Conservation (phyloP, 1,140 invertebrate species). For the Sminthurinus signatus region DNA sequence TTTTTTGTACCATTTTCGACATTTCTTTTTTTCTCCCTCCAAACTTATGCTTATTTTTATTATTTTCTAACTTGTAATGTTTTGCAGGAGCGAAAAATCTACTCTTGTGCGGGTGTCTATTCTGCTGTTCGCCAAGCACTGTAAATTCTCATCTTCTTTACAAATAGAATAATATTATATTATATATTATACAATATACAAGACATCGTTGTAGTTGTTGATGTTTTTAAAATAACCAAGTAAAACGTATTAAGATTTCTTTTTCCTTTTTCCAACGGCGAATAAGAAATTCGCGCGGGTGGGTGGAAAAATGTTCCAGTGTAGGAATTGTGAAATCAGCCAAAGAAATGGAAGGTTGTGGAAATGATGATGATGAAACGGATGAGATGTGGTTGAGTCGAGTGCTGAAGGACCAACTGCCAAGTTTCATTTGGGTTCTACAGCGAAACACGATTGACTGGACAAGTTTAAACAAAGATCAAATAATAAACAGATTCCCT, state of each 20-base stretch:
- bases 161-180: too few relatives aligned
- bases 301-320: slow-evolving; percentile 28
- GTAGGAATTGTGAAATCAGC: neutral
- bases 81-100: slow-evolving; percentile 49
- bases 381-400: slow-evolving; percentile 43
- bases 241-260: too few relatives aligned
- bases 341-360: neutral
- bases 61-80: neutral
- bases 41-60: neutral
- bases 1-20: neutral
- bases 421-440: slow-evolving; percentile 83
- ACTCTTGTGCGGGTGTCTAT: slow-evolving; percentile 51
- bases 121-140: slow-evolving; percentile 49
- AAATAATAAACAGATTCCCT: slow-evolving; percentile 68
- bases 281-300: too few relatives aligned
- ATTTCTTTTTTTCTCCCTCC: neutral
- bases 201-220: too few relatives aligned
- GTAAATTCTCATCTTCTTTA: too few relatives aligned
- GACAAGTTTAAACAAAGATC: slow-evolving; percentile 56
- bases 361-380: slow-evolving; percentile 25
- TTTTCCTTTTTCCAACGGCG: too few relatives aligned
- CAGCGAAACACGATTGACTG: slow-evolving; percentile 70
- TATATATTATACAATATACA: too few relatives aligned
- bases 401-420: slow-evolving; percentile 51
- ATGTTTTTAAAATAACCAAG: too few relatives aligned